Evolutionary conservation across 2,888 invertebrate species (phyloP), one percentile per base, ranked within the genome.

Genomic region (Chrysolina americana): DNA sequence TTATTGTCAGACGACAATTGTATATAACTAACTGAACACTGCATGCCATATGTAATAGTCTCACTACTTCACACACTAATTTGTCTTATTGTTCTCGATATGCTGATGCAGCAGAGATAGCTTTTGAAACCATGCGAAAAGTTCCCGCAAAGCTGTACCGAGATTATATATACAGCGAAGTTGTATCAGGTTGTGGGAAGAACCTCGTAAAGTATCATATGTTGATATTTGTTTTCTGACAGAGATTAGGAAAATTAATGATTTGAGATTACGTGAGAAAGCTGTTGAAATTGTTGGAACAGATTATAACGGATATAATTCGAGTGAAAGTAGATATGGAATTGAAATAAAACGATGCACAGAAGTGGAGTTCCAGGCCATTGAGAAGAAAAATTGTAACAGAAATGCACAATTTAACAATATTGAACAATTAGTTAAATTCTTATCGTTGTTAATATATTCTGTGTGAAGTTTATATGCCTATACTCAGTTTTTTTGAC

Each of bases 61-160:
- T 28, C n/a, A 11, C 23, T 15, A 23, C 15, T 59, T 59, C 59
- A 28, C 59, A 59, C 59, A 19, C 53, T 4, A 59, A 59, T 59
- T 59, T 15, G 59, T 59, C 28, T 59, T 8, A 28, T 59, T 59
- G 59, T 59, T 28, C 28, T 23, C 28, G 59, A 15, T 59, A 28
- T 59, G 59, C 28, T 28, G 59, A 59, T 59, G 53, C 19, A 19
- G 53, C 53, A 53, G 19, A 53, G 48, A 53, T 53, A 53, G 17
- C 53, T 53, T 53, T 53, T 19, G 53, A 53, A 53, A 53, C 53
- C 53, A 53, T 53, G 59, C 28, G 59, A 59, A 59, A 28, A 23
- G 23, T 59, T 59, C 28, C 28, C 59, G 23, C 28, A 23, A 59
- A 28, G 59, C 23, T 28, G 59, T 13, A 28, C 11, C 4, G 4